Evolutionary conservation across 2,888 invertebrate genomes (phyloP).

Genomic region (Nemotelus nigrinus): DNA sequence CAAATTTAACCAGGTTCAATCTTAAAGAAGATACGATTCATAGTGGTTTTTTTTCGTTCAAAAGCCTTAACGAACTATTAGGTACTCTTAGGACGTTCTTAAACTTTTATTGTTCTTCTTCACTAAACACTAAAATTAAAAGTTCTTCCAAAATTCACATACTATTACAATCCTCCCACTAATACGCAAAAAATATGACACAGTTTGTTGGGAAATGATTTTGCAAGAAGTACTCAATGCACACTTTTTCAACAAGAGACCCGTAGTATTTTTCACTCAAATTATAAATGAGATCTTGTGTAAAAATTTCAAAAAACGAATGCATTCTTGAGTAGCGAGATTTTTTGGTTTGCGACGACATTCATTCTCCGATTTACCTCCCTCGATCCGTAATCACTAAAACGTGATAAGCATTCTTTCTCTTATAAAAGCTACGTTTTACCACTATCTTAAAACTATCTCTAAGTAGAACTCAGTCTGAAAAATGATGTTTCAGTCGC

Average conservation of each 20-base stretch:
- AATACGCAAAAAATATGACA: neutral
- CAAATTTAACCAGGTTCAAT: too few relatives aligned
- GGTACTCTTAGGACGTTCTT: slow-evolving; percentile 3
- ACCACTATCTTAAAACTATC: slow-evolving; percentile 24
- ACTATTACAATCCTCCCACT: neutral
- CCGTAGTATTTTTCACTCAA: too few relatives aligned
- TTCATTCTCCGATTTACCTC: neutral
- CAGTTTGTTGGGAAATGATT: neutral
- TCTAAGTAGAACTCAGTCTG: slow-evolving; percentile 25
- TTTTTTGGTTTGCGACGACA: neutral
- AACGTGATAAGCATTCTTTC: slow-evolving; percentile 29
- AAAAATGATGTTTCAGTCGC: neutral
- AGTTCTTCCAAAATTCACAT: slow-evolving; percentile 18
- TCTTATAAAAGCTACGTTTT: slow-evolving; percentile 6
- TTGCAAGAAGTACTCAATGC: too few relatives aligned
- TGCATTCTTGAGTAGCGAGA: slow-evolving; percentile 25
- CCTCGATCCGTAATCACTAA: slow-evolving; percentile 30
- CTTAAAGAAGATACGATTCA: too few relatives aligned
- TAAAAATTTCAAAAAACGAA: too few relatives aligned
- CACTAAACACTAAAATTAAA: neutral
- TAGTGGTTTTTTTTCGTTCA: too few relatives aligned
- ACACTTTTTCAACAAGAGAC: too few relatives aligned
- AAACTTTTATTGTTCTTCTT: neutral
- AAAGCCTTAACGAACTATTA: neutral
- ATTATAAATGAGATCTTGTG: too few relatives aligned